Percentiles rank a stretch among this genome's conserved stretches.
Conservation (phyloP, 2,888 invertebrate species). For the Philopedon plagiatum region DNA sequence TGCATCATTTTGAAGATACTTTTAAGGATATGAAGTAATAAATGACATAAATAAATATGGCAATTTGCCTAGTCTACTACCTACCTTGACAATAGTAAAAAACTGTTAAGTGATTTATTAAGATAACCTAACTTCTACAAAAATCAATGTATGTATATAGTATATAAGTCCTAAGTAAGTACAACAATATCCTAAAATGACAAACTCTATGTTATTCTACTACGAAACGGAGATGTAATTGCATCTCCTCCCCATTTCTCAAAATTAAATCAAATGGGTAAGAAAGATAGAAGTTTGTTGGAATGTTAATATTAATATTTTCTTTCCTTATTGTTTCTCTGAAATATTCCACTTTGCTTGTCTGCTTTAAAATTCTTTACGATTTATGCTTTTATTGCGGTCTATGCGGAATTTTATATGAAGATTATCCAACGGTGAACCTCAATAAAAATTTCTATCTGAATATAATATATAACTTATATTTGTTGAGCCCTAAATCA, state of each 20-base stretch:
- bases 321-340: constrained; percentile 8
- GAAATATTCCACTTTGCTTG: constrained; percentile 4
- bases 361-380: constrained; percentile 4
- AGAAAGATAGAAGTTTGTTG: constrained; percentile 14
- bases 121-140: too few species aligned
- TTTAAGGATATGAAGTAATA: too few species aligned
- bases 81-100: too few species aligned
- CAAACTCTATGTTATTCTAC: constrained; percentile 38
- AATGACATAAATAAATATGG: too few species aligned
- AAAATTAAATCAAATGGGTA: constrained; percentile 40
- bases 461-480: not conserved
- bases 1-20: too few species aligned
- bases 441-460: constrained; percentile 18
- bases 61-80: too few species aligned
- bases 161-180: too few species aligned
- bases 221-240: constrained; percentile 53
- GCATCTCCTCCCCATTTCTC: constrained; percentile 52
- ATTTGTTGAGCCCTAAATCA: not conserved
- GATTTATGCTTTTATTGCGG: constrained; percentile 25
- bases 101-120: too few species aligned
- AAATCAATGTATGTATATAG: too few species aligned
- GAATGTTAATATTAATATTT: constrained; percentile 39
- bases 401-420: constrained; percentile 13
- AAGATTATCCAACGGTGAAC: constrained; percentile 6
- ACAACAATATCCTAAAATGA: constrained; percentile 34